Conservation (phyloP, 2,888 invertebrate genomes). For the Melolontha melolontha region DNA sequence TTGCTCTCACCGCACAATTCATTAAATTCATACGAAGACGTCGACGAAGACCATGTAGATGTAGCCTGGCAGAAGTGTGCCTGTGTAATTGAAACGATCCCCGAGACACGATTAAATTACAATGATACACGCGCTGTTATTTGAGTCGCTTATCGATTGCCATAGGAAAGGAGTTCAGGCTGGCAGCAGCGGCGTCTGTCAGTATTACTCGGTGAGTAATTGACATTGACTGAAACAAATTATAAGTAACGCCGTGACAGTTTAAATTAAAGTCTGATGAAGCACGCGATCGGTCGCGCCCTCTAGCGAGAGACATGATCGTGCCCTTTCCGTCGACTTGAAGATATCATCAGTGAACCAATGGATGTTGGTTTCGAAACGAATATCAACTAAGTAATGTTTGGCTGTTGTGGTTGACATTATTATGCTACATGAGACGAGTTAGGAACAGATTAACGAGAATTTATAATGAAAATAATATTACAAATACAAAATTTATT, state of each 20-base stretch:
- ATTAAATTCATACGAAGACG: slow-evolving; percentile 14
- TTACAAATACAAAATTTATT: too few relatives aligned
- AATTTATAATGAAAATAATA: too few relatives aligned
- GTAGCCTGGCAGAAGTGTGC: not conserved
- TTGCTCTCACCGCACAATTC: slow-evolving; percentile 32
- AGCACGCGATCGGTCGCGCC: slow-evolving; percentile 18
- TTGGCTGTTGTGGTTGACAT: too few relatives aligned
- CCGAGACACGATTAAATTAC: slow-evolving; percentile 33
- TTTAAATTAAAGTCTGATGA: slow-evolving; percentile 49
- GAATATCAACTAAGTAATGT: too few relatives aligned
- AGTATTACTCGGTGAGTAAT: slow-evolving; percentile 22
- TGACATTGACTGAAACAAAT: slow-evolving; percentile 49
- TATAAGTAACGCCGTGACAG: slow-evolving; percentile 48
- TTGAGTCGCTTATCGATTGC: slow-evolving; percentile 28
- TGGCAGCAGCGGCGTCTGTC: not conserved
- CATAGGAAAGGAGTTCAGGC: not conserved
- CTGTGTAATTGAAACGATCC: slow-evolving; percentile 31
- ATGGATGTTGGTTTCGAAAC: too few relatives aligned
- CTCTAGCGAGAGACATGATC: too few relatives aligned
- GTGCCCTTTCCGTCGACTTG: too few relatives aligned
- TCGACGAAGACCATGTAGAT: slow-evolving; percentile 10
- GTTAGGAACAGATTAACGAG: too few relatives aligned
- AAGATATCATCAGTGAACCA: too few relatives aligned
- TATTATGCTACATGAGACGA: too few relatives aligned
- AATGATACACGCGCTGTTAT: slow-evolving; percentile 37